Base-by-base conservation (phyloP, 2,113 vertebrate genomes). In the Calypte anna region DNA sequence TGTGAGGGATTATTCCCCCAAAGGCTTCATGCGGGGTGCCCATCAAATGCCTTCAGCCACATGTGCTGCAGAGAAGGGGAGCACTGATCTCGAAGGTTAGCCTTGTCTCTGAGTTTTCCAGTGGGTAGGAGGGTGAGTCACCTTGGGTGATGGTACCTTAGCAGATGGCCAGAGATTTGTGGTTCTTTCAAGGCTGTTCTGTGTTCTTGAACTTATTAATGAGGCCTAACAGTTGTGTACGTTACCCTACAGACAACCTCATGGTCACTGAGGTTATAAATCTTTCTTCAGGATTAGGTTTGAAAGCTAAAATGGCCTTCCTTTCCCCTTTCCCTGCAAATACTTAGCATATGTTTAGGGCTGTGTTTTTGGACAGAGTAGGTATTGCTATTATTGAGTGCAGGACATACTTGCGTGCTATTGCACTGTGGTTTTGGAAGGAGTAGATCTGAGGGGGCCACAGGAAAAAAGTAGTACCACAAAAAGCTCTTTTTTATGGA, bases 21-120 rank as follows among this genome's bases (percentile, higher is more conserved):
- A 0, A 2, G 3, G 30, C 1, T 10, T 54, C 1, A 0, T 33
- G 74, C 10, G 0, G 1, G 20, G 16, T 9, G 8, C 67, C 63
- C 11, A 8, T 27, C 20, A 50, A 43, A 12, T 5, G 1, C 28
- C 17, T 40, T 68, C 36, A 50, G 28, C 55, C 13, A 3, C 4
- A 23, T 0, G 2, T 33, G 24, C 31, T 57, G 19, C 38, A 43
- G 9, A 22, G 36, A 31, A 1, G 17, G 33, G n/a, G 23, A 66
- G n/a, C 23, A 6, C 46, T 23, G 11, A 24, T 53, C 67, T 31
- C 1, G 0, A 12, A 21, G n/a, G 53, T 33, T 54, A 30, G 66
- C 62, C 82, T 64, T 38, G 69, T 12, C 2, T 55, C 7, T 21
- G 63, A 48, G 40, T 17, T 66, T 40, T 38, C 33, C 0, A 0